Evolutionary conservation across 2,888 invertebrate species (phyloP), one percentile per base, ranked within the genome.

Genomic region (Melanostoma scalare): DNA sequence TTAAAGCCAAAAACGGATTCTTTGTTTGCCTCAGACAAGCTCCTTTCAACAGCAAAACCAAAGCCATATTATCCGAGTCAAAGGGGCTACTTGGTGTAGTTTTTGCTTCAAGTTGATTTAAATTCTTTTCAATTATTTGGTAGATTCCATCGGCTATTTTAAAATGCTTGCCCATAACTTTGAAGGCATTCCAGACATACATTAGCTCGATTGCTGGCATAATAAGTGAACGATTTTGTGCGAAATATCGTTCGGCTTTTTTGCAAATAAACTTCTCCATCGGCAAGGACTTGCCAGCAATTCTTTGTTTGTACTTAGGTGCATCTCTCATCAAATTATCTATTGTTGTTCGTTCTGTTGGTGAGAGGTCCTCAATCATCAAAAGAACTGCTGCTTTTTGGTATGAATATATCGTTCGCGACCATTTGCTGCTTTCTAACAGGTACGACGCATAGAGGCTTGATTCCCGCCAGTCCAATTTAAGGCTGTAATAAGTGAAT

Each of bases 241-340:
- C 93, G 82, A 94, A 93, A 91, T 94, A 98, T 63, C 97, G 93
- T 86, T 94, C 94, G 53, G 97, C 94, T 87, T 97, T 96, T 89
- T 95, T 95, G n/a, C 96, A 94, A 55, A 96, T 96, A 91, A 98
- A 99, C 91, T 99, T 99, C 91, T 99, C 99, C 94, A 98, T 96
- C 1, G 99, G 99, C 85, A 99, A 92, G 0, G 98, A 98, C 92
- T 99, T 99, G 0, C 99, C 99, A 38, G 98, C 98, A 71, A 99
- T 96, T 74, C 96, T 94, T 89, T 98, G 96, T 88, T 97, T 97
- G 90, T 95, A 94, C 67, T 93, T 93, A 2, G 98, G 96, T 4
- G 97, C 96, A 87, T 95, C 87, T 20, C 92, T 93, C 93, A 97
- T 94, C 8, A 97, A 91, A 56, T 93, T 92, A 61, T 93, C 92